These are phyloP conservation scores for Unio pictorum DNA, from an alignment of 2,888 invertebrate genomes.

Conservation along the genomic window DNA sequence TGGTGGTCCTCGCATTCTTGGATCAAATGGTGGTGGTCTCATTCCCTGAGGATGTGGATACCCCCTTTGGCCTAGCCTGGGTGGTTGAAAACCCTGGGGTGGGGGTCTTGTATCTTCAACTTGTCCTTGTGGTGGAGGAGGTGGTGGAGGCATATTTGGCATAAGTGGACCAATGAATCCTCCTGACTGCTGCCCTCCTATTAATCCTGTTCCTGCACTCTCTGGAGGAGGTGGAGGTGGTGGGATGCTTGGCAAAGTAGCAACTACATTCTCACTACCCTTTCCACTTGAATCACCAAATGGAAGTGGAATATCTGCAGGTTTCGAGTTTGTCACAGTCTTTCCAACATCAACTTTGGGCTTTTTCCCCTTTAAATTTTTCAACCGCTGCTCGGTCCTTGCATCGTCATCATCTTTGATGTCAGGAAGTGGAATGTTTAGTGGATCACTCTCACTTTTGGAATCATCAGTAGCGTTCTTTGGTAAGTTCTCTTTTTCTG, in stretches of 20 bases:
- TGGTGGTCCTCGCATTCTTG: slow-evolving; percentile 27
- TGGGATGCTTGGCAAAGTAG: slow-evolving; percentile 25
- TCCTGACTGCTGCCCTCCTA: no score
- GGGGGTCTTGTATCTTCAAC: slow-evolving; percentile 20
- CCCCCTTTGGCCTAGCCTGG: slow-evolving; percentile 29
- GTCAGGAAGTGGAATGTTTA: slow-evolving; percentile 59
- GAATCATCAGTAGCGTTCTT: slow-evolving; percentile 3
- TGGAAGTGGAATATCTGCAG: slow-evolving; percentile 39
- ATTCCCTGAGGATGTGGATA: slow-evolving; percentile 39
- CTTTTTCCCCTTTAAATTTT: slow-evolving; percentile 49
- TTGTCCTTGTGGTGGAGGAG: slow-evolving; percentile 24
- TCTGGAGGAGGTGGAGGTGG: slow-evolving; percentile 25
- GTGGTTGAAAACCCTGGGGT: slow-evolving; percentile 22
- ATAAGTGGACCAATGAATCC: slow-evolving; percentile 35
- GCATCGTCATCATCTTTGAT: slow-evolving; percentile 42
- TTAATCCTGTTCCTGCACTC: slow-evolving; percentile 7
- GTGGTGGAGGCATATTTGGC: slow-evolving; percentile 28
- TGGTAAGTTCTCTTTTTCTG: slow-evolving; percentile 19
- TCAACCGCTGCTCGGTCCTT: slow-evolving; percentile 35
- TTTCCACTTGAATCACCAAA: slow-evolving; percentile 38
- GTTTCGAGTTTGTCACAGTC: slow-evolving; percentile 32
- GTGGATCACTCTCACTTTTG: slow-evolving; percentile 35
- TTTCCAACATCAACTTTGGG: slow-evolving; percentile 35
- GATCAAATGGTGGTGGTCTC: slow-evolving; percentile 47
- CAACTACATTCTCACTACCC: slow-evolving; percentile 23